Evolutionary conservation across 2,113 vertebrate genomes (phyloP), one percentile per base, ranked within the genome.

Genomic region (Agapornis roseicollis): DNA sequence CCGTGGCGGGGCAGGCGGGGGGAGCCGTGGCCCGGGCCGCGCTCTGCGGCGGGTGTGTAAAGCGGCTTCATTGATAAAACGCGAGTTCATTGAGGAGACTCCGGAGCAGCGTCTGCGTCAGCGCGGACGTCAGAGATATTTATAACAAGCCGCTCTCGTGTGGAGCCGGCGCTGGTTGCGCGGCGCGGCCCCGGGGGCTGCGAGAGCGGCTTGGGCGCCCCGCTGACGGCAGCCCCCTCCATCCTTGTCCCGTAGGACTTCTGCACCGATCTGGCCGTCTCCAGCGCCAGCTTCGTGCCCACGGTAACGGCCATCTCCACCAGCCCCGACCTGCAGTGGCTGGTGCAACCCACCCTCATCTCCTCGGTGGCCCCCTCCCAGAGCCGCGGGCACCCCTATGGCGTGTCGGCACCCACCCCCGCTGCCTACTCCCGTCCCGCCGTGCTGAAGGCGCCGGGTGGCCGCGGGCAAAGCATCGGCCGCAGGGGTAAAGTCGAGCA

Each of bases 61-160:
- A 98, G 98, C 98, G 94, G 98, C 95, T 99, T 99, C 99, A 99
- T 99, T 99, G 99, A 99, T 98, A 98, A 99, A 99, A 98, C 97
- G 97, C 94, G 98, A 98, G 99, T 99, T 99, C 99, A 99, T 99
- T 99, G 98, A 99, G 99, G 99, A 99, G 99, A 99, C 99, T 99
- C 99, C 99, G 98, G 98, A 98, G 98, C 98, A 97, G 97, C 97
- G 89, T 97, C 98, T 99, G 99, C 99, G 99, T 99, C 99, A 99
- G 98, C 94, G 97, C 97, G 98, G 99, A 99, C 99, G 99, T 99
- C 98, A 99, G 98, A 98, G 97, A 98, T 98, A 98, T 99, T 98
- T 98, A 98, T 98, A 99, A 98, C 98, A 98, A 98, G 98, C 98
- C 98, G 98, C 96, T 95, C 98, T 97, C 96, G 91, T 97, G 97